Base-by-base conservation (phyloP, 2,797 vertebrate species). In the Syngnathus acus region DNA sequence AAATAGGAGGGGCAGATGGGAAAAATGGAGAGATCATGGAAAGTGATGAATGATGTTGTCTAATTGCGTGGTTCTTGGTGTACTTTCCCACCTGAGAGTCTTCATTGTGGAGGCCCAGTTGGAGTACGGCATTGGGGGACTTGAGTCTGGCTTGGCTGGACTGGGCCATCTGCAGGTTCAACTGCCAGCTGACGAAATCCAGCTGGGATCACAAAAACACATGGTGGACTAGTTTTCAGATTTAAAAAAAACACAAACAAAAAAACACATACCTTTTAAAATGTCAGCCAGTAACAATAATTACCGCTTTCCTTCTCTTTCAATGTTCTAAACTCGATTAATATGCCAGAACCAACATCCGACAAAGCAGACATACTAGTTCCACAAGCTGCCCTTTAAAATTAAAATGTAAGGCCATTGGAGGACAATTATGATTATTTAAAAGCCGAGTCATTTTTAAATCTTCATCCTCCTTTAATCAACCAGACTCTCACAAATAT, bases 141-240 rank as follows among this genome's bases (percentile, higher is more conserved):
- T 95, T 96, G 62, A 95, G 87, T 74, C 92, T 94, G 14, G 93
- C 92, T 83, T 93, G 94, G 64, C 86, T 89, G 54, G 95, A 95
- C 71, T 94, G 93, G 65, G 93, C 92, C 96, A 98, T 95, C 87
- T 95, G 93, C 84, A 99, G 93, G 86, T 94, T 97, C 81, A 99
- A 90, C 89, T 97, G 94, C 95, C 96, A 99, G 73, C 92, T 93
- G 9, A 97, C 87, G 2, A 89, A 92, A 77, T 96, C 95, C 65
- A 98, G 92, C 97, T 99, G 82, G 10, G 65, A 64, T 88, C 82
- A 87, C 67, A n/a, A 21, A 61, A 61, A 40, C 14, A 62, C 11
- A 61, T 6, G 11, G 17, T 54, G 9, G 11, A 43, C 21, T 47
- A 72, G 4, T 3, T 48, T 42, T 21, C 53, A 23, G 26, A 23